These are phyloP conservation scores for Novumbra hubbsi DNA, from an alignment of 2,797 vertebrate genomes.

Conservation along the genomic window DNA sequence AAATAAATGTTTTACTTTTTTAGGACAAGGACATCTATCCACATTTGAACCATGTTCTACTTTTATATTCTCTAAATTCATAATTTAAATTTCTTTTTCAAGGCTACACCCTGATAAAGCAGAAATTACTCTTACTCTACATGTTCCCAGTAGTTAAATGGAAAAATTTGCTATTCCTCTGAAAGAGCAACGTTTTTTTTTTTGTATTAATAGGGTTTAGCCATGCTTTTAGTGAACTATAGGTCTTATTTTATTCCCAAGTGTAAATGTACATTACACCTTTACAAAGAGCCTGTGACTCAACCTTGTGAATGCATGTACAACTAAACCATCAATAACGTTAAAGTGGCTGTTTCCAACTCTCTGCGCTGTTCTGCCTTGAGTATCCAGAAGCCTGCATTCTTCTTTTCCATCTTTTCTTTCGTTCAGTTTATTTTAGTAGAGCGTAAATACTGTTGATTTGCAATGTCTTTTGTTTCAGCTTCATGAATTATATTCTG, in stretches of 20 bases:
- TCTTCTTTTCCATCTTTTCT: constrained; percentile 41
- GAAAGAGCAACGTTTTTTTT: constrained; percentile 29
- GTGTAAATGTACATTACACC: background rate
- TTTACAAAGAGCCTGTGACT: background rate
- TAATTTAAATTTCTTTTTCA: constrained; percentile 32
- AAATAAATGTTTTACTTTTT: background rate
- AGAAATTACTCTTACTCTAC: constrained; percentile 19
- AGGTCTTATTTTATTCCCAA: too few species aligned
- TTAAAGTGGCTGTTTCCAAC: constrained; percentile 53
- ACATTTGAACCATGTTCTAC: background rate
- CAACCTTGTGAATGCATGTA: constrained; percentile 10
- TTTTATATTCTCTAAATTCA: constrained; percentile 23
- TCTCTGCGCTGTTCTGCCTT: constrained; percentile 44
- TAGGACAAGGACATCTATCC: constrained; percentile 32
- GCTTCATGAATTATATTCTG: constrained; percentile 57
- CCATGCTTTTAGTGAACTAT: constrained; percentile 19
- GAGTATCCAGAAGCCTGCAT: constrained; percentile 47
- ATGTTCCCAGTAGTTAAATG: constrained; percentile 40
- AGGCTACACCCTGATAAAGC: constrained; percentile 27
- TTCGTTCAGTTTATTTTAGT: constrained; percentile 46
- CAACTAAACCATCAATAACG: constrained; percentile 51
- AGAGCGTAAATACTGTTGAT: constrained; percentile 52
- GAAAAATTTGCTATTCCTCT: too few species aligned
- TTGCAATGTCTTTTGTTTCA: constrained; percentile 60
- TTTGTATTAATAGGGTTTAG: constrained; percentile 40